Conservation (phyloP, 2,113 vertebrate species). For the Semnornis frantzii region DNA sequence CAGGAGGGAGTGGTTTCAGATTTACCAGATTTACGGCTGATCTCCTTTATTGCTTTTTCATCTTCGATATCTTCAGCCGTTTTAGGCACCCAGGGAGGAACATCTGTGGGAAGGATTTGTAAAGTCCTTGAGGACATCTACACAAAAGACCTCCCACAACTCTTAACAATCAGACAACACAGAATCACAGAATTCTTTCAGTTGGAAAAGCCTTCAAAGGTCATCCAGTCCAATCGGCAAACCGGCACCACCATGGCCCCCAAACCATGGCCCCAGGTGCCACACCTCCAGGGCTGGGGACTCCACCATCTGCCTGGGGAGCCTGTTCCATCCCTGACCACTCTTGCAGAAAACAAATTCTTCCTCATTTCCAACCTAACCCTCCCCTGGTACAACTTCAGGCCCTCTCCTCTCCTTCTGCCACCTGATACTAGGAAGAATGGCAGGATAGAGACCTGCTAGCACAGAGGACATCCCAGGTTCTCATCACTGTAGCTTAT, state of each 20-base stretch:
- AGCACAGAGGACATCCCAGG: neutral
- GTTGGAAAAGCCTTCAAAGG: too few relatives aligned
- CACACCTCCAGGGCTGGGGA: too few relatives aligned
- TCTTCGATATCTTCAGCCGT: conserved; percentile 74
- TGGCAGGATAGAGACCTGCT: neutral
- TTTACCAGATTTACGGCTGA: conserved; percentile 76
- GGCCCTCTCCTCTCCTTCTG: too few relatives aligned
- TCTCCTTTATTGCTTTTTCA: conserved; percentile 76
- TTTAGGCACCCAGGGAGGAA: conserved; percentile 64
- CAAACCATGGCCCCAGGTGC: too few relatives aligned
- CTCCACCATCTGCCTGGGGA: too few relatives aligned
- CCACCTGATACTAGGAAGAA: neutral
- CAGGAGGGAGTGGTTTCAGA: neutral
- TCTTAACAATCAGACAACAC: neutral
- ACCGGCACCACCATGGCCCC: too few relatives aligned
- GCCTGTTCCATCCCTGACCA: too few relatives aligned
- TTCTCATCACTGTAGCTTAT: neutral
- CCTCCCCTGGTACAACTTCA: too few relatives aligned
- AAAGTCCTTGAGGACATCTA: neutral
- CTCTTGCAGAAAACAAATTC: too few relatives aligned
- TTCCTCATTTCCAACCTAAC: too few relatives aligned
- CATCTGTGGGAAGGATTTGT: conserved; percentile 55
- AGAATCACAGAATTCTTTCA: too few relatives aligned
- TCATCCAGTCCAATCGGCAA: too few relatives aligned
- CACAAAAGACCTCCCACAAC: neutral